Evolutionary conservation across 92 coral and sea anemone genomes (phyloP).

Genomic region (Diadumene lineata): DNA sequence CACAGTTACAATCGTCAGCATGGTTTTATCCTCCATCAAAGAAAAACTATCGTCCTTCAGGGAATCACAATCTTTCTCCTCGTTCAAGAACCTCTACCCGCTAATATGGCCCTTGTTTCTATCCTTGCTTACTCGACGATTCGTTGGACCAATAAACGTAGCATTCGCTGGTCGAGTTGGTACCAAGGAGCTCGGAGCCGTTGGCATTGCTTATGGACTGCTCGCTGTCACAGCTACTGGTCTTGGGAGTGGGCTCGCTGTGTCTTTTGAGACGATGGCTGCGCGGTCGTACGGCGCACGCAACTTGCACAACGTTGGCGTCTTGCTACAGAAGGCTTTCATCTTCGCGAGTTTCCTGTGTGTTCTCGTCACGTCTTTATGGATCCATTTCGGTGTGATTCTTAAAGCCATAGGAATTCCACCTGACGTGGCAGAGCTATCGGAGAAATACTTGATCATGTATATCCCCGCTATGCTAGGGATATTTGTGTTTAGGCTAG

Average conservation of each 20-base stretch:
- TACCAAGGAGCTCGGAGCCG: constrained; percentile 6
- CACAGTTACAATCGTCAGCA: too few species aligned
- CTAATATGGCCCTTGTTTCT: too few species aligned
- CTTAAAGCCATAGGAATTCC: constrained; percentile 11
- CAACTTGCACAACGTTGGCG: too few species aligned
- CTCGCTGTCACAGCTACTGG: constrained; percentile 24
- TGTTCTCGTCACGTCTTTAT: constrained; percentile 7
- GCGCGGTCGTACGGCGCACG: constrained; percentile 6
- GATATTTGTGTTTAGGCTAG: too few species aligned
- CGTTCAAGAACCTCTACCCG: too few species aligned
- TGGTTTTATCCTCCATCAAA: too few species aligned
- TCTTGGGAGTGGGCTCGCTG: constrained; percentile 15
- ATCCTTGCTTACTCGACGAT: constrained; percentile 4
- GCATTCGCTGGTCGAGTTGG: constrained; percentile 18
- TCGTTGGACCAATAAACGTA: constrained; percentile 22
- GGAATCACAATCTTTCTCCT: too few species aligned
- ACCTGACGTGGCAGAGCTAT: not conserved
- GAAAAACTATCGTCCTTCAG: too few species aligned
- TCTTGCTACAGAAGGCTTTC: constrained; percentile 20
- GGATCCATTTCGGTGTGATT: constrained; percentile 13
- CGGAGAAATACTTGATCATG: constrained; percentile 12
- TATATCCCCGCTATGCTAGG: constrained; percentile 15
- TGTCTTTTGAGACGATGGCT: constrained; percentile 19
- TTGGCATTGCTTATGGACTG: constrained; percentile 15
- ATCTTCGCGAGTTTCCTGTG: constrained; percentile 14